Conservation (phyloP, 2,797 vertebrate genomes). For the Anniella stebbinsi region DNA sequence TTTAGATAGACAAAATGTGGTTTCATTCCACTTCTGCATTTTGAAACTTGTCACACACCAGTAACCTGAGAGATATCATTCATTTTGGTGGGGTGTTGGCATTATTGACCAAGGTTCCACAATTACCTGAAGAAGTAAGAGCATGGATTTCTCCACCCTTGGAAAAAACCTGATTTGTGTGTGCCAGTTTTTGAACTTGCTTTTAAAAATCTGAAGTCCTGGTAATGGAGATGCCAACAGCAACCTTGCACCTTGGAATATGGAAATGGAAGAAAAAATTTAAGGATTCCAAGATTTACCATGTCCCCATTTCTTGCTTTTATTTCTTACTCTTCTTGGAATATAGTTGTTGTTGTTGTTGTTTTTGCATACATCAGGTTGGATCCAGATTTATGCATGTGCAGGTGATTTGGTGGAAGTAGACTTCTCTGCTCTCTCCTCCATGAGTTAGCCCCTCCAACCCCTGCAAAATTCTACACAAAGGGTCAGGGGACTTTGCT, state of each 20-base stretch:
- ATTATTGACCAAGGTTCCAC: neutral
- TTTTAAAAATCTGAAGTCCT: neutral
- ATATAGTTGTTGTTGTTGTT: neutral
- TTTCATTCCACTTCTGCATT: neutral
- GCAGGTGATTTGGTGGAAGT: neutral
- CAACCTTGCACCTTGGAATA: neutral
- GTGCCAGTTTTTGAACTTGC: neutral
- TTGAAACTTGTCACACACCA: neutral
- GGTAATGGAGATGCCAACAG: neutral
- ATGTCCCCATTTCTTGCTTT: neutral
- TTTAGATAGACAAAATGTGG: conserved; percentile 5
- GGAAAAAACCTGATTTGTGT: neutral
- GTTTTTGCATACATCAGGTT: neutral
- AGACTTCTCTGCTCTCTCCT: neutral
- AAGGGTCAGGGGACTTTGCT: neutral
- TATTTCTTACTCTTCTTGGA: too few species aligned
- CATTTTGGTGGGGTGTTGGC: neutral
- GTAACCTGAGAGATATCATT: neutral
- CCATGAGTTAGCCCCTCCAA: too few species aligned
- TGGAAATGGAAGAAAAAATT: neutral
- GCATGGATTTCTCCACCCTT: neutral
- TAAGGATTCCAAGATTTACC: neutral
- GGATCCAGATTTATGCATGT: neutral
- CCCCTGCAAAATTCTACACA: neutral
- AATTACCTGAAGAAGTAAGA: neutral